A percentile compares a stretch with the other conserved stretches of the same genome.
phyloP scores from a whole-genome alignment of 2,888 invertebrate species.

The Phaonia tiefii region DNA sequence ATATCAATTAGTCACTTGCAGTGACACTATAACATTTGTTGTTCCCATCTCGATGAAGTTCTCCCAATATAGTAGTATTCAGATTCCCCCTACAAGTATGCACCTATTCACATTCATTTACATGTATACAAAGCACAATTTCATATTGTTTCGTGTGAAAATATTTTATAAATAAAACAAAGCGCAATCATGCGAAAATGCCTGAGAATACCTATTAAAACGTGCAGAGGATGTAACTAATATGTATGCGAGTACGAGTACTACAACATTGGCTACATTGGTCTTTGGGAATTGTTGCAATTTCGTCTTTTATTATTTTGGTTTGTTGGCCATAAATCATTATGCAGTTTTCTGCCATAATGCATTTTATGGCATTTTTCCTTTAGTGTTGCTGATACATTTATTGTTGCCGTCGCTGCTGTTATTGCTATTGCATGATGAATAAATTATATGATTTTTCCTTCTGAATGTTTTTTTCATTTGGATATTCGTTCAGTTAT shows the following conservation, averaged over 20 bases:
- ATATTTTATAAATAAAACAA: conserved; percentile 45
- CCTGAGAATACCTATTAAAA: conserved; percentile 58
- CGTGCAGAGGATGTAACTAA: too few relatives aligned
- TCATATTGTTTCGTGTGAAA: conserved; percentile 4
- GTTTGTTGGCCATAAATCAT: conserved; percentile 56
- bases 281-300: neutral
- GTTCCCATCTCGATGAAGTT: too few relatives aligned
- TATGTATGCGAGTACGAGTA: too few relatives aligned
- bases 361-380: conserved; percentile 62
- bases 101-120: too few relatives aligned
- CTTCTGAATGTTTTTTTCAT: conserved; percentile 3
- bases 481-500: conserved; percentile 42
- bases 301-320: neutral
- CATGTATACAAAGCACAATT: conserved; percentile 8
- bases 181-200: conserved; percentile 56
- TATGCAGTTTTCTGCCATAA: conserved; percentile 59
- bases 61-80: too few relatives aligned
- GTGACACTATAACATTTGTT: too few relatives aligned
- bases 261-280: conserved; percentile 6
- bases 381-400: too few relatives aligned
- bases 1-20: too few relatives aligned
- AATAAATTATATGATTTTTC: conserved; percentile 34
- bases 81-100: too few relatives aligned
- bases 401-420: neutral
- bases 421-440: conserved; percentile 16